A percentile compares a stretch with the other conserved stretches of the same genome.
Conservation (phyloP, 2,888 invertebrate species). For the Caradrina clavipalpis region DNA sequence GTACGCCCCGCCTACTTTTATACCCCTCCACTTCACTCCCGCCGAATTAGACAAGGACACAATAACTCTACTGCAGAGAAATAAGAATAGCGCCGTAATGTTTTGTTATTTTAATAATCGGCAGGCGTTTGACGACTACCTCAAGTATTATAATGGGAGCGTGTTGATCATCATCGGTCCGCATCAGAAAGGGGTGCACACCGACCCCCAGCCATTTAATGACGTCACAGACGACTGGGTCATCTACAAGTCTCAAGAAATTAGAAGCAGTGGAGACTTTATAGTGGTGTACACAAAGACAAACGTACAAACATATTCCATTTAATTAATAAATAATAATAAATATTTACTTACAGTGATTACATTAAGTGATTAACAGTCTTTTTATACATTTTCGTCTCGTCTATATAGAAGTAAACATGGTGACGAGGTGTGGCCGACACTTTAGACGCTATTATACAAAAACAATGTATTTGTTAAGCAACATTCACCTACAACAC, state of each 20-base stretch:
- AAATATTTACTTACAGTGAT: constrained; percentile 41
- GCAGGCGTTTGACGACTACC: constrained; percentile 92
- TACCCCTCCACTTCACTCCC: constrained; percentile 91
- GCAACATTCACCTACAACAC: constrained; percentile 32
- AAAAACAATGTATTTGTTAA: constrained; percentile 32
- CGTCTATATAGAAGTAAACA: background rate
- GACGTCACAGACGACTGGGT: constrained; percentile 91
- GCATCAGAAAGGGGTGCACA: constrained; percentile 91
- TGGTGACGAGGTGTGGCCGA: background rate
- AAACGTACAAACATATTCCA: constrained; percentile 57
- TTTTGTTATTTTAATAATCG: constrained; percentile 96
- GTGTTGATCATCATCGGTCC: constrained; percentile 95
- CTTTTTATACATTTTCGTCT: constrained; percentile 47
- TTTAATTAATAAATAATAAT: constrained; percentile 54
- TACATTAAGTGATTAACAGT: constrained; percentile 53
- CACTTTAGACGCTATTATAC: constrained; percentile 25
- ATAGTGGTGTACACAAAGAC: constrained; percentile 91
- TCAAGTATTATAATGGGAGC: constrained; percentile 92
- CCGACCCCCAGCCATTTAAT: constrained; percentile 93
- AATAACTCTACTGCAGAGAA: constrained; percentile 78
- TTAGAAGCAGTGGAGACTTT: constrained; percentile 92
- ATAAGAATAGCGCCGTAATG: constrained; percentile 90
- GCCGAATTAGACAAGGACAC: constrained; percentile 79
- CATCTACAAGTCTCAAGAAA: constrained; percentile 90
- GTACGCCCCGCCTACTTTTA: constrained; percentile 94